phyloP scores from a whole-genome alignment of 2,888 invertebrate species.

The Trissonchulus sp. region DNA sequence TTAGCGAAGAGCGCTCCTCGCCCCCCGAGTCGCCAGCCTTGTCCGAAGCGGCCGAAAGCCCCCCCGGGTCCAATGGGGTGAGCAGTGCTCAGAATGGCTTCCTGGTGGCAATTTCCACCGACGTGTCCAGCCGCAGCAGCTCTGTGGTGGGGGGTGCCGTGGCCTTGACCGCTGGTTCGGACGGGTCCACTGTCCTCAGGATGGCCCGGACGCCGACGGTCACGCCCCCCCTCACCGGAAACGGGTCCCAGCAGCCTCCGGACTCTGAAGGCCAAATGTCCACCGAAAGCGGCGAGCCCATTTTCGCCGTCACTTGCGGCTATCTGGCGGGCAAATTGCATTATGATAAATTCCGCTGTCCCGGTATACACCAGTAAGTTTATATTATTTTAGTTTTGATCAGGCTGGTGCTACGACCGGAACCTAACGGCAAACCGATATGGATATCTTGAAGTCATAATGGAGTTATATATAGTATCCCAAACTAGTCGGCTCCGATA shows the following conservation, averaged over 20 bases:
- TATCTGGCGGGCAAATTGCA: conserved; percentile 43
- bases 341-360: conserved; percentile 52
- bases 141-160: background rate
- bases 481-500: no score
- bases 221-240: background rate
- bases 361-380: conserved; percentile 54
- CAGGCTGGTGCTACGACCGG: no score
- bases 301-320: conserved; percentile 43
- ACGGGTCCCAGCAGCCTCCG: background rate
- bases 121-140: no score
- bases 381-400: background rate
- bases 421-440: no score
- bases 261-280: background rate
- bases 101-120: background rate
- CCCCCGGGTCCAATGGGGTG: background rate
- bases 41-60: background rate
- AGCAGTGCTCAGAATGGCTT: background rate
- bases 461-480: no score
- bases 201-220: background rate
- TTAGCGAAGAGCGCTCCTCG: background rate
- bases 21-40: background rate
- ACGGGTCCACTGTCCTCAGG: background rate
- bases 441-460: no score
- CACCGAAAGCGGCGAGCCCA: conserved; percentile 16
- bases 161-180: background rate